Percentiles rank a stretch among this genome's conserved stretches.
These are phyloP conservation scores for Calliopum simillimum DNA, from an alignment of 2,888 invertebrate species.

Conservation along the genomic window DNA sequence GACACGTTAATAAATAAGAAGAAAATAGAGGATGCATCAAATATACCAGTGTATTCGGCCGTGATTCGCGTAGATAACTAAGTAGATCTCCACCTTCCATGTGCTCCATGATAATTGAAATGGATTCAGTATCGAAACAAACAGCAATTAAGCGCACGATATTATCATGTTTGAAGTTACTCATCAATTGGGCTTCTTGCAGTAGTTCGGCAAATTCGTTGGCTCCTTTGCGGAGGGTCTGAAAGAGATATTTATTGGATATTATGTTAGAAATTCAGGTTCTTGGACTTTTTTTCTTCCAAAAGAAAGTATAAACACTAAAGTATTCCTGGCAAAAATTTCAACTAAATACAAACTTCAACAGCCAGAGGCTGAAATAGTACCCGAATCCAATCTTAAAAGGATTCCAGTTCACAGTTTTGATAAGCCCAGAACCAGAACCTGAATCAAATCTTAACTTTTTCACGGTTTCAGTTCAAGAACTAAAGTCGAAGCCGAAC, in stretches of 20 bases:
- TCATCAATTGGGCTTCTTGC: conserved; percentile 97
- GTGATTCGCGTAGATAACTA: conserved; percentile 86
- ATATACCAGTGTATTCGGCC: conserved; percentile 75
- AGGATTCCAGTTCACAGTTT: too few relatives aligned
- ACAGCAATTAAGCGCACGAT: conserved; percentile 93
- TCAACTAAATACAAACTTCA: too few relatives aligned
- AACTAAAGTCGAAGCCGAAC: too few relatives aligned
- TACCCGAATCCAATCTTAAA: too few relatives aligned
- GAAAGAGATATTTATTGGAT: conserved; percentile 43
- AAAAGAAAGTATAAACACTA: too few relatives aligned
- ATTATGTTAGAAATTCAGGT: too few relatives aligned
- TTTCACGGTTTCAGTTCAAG: too few relatives aligned
- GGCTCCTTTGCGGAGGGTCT: conserved; percentile 93
- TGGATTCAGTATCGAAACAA: conserved; percentile 92
- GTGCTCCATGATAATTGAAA: conserved; percentile 94
- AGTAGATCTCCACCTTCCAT: conserved; percentile 98
- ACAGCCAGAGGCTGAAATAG: too few relatives aligned
- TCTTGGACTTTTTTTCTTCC: too few relatives aligned
- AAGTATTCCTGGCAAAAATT: too few relatives aligned
- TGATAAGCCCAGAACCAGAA: too few relatives aligned
- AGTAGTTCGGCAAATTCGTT: conserved; percentile 90
- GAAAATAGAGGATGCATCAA: not conserved
- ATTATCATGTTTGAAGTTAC: conserved; percentile 96
- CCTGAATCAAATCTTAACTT: too few relatives aligned
- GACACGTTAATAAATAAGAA: not conserved